Evolutionary conservation across 2,797 vertebrate genomes (phyloP), one percentile per base, ranked within the genome.

Genomic region (Parauchenoglanis punctatus): DNA sequence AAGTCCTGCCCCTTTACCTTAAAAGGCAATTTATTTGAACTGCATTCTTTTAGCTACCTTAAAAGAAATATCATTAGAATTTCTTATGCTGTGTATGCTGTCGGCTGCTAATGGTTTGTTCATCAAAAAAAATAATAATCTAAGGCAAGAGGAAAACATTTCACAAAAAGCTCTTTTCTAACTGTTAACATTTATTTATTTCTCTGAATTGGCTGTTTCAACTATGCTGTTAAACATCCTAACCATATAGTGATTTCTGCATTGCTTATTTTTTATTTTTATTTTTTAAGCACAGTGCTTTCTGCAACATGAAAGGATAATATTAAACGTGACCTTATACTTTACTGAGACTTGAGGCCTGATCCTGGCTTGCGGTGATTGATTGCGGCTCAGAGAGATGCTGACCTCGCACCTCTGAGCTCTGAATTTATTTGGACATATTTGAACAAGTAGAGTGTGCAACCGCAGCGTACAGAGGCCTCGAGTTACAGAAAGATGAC

Each of bases 401-500:
- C 84, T 76, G 84, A 77, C 54, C 77, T 85, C 28, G 70, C 76
- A 17, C 70, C 11, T 23, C 44, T 3, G 31, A 6, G 31, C 58
- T 72, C 67, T 5, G 75, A 58, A 49, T 76, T 31, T 68, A 86
- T 68, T 17, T 46, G 56, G 81, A 75, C 59, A 8, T 23, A 46
- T 72, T 1, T 72, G 35, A 70, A 81, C 3, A 17, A 3, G 52
- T 23, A 46, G 75, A 5, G 12, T 54, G 28, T 81, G 44, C 54
- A 83, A 35, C 49, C 61, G 13, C 61, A 44, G 31, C 25, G 52
- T 67, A 72, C 84, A 85, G 46, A 81, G 46, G n/a, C 52, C 83
- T 73, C 31, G 61, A 84, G 85, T 83, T 87, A 81, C 65, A 73
- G 46, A 82, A 68, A 28, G 70, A 67, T 63, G 83, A 87, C 83